A percentile compares a stretch with the other conserved stretches of the same genome.
These are phyloP conservation scores for Sebastes alutus DNA, from an alignment of 2,797 vertebrate species.

Conservation along the genomic window DNA sequence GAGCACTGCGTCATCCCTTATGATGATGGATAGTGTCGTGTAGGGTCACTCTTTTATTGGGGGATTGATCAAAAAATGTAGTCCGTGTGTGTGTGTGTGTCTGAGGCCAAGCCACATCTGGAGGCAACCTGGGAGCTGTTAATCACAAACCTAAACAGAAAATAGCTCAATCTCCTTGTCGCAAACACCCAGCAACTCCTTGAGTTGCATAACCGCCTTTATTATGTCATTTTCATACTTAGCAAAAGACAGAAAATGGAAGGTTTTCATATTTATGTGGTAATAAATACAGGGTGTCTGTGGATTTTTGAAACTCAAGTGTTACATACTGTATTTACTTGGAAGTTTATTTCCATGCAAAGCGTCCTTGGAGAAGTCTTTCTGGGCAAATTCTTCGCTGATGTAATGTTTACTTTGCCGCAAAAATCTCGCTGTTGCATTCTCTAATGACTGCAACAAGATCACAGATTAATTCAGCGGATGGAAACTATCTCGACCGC, in stretches of 20 bases:
- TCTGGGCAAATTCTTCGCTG: conserved; percentile 63
- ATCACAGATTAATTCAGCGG: conserved; percentile 57
- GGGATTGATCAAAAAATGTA: conserved; percentile 58
- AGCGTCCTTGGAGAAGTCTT: conserved; percentile 38
- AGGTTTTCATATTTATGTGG: conserved; percentile 47
- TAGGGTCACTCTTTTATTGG: conserved; percentile 52
- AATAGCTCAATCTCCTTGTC: conserved; percentile 62
- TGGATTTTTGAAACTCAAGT: conserved; percentile 37
- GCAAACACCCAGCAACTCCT: conserved; percentile 69
- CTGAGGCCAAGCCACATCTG: conserved; percentile 71
- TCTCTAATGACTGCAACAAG: conserved; percentile 57
- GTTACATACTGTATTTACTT: conserved; percentile 48
- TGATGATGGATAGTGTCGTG: conserved; percentile 64
- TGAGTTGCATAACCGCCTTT: conserved; percentile 56
- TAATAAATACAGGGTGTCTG: conserved; percentile 55
- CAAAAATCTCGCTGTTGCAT: conserved; percentile 62
- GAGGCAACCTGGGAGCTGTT: conserved; percentile 70
- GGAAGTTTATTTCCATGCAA: conserved; percentile 44
- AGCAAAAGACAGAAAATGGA: conserved; percentile 44
- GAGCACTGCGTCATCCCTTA: conserved; percentile 53
- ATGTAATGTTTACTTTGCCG: conserved; percentile 72
- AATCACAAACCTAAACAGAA: conserved; percentile 74
- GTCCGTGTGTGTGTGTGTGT: conserved; percentile 17
- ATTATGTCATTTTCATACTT: conserved; percentile 56
- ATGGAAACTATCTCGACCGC: conserved; percentile 64